These are phyloP conservation scores for Anser brachyrhynchus DNA, from an alignment of 2,113 vertebrate genomes.

Conservation along the genomic window DNA sequence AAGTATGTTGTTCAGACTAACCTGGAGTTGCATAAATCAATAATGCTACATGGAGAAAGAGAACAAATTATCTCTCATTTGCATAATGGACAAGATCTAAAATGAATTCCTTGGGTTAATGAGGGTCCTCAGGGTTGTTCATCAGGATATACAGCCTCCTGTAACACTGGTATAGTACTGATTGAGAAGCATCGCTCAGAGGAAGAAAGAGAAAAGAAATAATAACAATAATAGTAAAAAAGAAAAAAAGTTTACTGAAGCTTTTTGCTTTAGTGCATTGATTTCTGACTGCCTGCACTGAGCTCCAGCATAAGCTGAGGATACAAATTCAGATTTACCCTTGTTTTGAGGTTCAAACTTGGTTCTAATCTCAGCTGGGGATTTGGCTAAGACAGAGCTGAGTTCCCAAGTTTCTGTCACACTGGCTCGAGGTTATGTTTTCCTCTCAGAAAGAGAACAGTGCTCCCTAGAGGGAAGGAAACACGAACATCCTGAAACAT, in stretches of 20 bases:
- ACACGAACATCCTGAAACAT: not conserved
- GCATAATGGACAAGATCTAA: constrained; percentile 18
- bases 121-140: not conserved
- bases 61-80: constrained; percentile 27
- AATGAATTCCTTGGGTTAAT: constrained; percentile 30
- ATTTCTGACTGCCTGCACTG: constrained; percentile 31
- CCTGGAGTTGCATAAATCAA: constrained; percentile 28
- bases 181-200: not conserved
- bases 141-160: not conserved
- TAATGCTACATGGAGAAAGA: not conserved
- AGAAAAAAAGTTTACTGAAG: not conserved
- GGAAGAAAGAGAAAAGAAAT: not conserved
- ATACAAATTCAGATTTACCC: constrained; percentile 60
- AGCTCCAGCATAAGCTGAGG: constrained; percentile 41
- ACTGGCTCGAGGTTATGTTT: not conserved
- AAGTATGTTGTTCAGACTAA: not conserved
- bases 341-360: constrained; percentile 55
- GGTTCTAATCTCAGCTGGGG: constrained; percentile 19
- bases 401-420: not conserved
- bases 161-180: not conserved
- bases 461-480: constrained; percentile 1
- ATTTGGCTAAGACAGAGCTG: not conserved
- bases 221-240: not conserved
- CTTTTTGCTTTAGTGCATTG: constrained; percentile 39
- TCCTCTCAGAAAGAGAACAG: constrained; percentile 11